Conservation (phyloP, 2,113 vertebrate species). For the Trichomycterus rosablanca region DNA sequence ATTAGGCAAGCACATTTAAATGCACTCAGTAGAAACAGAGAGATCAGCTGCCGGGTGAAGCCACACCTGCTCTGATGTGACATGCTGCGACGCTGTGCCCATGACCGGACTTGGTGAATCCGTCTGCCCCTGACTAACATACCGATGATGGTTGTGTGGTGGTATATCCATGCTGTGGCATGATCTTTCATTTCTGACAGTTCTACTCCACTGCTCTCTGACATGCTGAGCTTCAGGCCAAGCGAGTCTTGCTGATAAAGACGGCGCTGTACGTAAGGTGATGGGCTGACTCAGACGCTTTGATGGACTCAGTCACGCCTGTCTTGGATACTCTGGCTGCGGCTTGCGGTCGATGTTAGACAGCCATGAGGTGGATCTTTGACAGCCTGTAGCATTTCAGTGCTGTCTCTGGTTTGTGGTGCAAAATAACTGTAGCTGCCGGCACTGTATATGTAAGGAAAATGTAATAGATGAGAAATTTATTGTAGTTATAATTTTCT, state of each 20-base stretch:
- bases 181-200: conserved; percentile 3
- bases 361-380: conserved; percentile 10
- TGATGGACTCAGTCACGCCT: conserved; percentile 33
- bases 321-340: conserved; percentile 28
- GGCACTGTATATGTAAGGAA: no score
- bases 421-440: no score
- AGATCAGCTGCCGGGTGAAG: conserved; percentile 15
- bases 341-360: conserved; percentile 17
- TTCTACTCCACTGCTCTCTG: conserved; percentile 27
- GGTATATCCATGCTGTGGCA: conserved; percentile 6
- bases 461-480: no score
- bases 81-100: conserved; percentile 6
- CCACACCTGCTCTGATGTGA: conserved; percentile 40
- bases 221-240: conserved; percentile 35
- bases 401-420: not conserved
- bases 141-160: conserved; percentile 31
- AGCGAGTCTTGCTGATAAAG: conserved; percentile 38
- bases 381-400: conserved; percentile 8
- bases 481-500: no score
- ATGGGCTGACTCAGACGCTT: conserved; percentile 26
- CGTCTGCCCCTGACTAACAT: conserved; percentile 25
- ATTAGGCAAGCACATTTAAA: conserved; percentile 60
- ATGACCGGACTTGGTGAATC: conserved; percentile 19
- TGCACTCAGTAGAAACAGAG: conserved; percentile 38
- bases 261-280: conserved; percentile 30